phyloP scores from a whole-genome alignment of 2,113 vertebrate species.

The Pollimyrus isidori region DNA sequence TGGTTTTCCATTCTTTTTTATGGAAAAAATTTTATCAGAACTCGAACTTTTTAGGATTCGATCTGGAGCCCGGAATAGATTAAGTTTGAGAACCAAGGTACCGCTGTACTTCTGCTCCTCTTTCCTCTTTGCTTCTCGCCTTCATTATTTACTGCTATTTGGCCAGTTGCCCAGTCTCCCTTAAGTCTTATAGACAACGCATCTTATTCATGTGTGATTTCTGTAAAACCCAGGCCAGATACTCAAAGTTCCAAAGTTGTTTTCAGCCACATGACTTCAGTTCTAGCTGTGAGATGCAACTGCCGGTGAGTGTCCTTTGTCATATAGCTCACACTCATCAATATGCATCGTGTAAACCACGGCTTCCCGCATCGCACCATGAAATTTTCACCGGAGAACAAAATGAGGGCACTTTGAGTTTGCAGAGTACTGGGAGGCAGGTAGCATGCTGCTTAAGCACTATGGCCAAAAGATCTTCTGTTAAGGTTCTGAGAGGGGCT shows the following conservation, averaged over 20 bases:
- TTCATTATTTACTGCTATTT: neutral
- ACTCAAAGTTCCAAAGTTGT: neutral
- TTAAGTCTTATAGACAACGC: neutral
- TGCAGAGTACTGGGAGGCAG: neutral
- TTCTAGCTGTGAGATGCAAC: neutral
- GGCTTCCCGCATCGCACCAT: neutral
- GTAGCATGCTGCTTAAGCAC: neutral
- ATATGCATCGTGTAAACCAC: neutral
- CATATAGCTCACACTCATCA: neutral
- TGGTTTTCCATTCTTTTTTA: too few relatives aligned
- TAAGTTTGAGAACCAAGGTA: too few relatives aligned
- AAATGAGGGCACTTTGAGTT: neutral
- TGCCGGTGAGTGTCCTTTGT: neutral
- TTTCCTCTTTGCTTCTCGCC: neutral
- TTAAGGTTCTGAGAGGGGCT: neutral
- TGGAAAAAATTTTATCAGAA: too few relatives aligned
- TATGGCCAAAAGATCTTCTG: neutral
- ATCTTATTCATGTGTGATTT: slow-evolving; percentile 7
- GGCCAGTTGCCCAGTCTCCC: neutral
- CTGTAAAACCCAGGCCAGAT: neutral
- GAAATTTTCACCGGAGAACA: neutral
- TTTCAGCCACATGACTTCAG: neutral
- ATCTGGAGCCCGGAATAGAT: too few relatives aligned
- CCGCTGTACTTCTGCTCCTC: neutral
- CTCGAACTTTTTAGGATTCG: too few relatives aligned